Evolutionary conservation across 1,140 invertebrate genomes (phyloP), one percentile per base, ranked within the genome.

Genomic region (Diabrotica virgifera): DNA sequence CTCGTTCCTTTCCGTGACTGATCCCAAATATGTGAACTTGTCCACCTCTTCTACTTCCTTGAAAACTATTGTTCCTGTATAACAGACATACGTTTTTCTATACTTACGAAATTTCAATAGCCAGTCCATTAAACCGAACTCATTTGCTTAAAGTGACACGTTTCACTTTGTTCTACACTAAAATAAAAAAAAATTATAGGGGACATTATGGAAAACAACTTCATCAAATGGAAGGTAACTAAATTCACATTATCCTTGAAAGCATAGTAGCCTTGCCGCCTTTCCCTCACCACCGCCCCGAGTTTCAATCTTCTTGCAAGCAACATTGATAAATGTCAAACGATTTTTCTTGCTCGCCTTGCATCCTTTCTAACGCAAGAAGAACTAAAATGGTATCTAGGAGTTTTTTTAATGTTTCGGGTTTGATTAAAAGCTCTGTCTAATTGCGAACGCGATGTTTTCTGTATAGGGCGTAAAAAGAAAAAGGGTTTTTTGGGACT

Each of bases 161-260:
- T 24, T 24, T 4, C 24, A 24, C 24, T 24, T 24, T 4, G 24
- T 24, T 4, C 24, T 24, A 24, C 24, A 24, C 40, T 46, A 46
- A 46, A 46, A 5, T 10, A 4, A n/a, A 46, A 4, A 10, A 0
- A 46, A 46, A 46, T 46, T 46, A 10, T 8, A 46, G n/a, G 4
- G 8, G 8, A 46, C 8, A 46, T 46, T 8, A 46, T 46, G 40
- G 40, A 46, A 46, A 46, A 46, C 40, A 46, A 46, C 40, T 46
- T 46, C 40, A 46, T 46, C 40, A 46, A 74, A 72, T 66, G 70
- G 72, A 58, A 71, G 72, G 73, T 77, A 77, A 77, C 74, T 76
- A 76, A 75, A 77, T 75, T 75, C 74, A 67, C 76, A 77, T 77
- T 76, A 77, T 69, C 72, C 68, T 69, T 67, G 68, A 67, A 75